A percentile compares a stretch with the other conserved stretches of the same genome.
Evolutionary conservation across 2,113 vertebrate species (phyloP).

Genomic region (Dromiciops gliroides): DNA sequence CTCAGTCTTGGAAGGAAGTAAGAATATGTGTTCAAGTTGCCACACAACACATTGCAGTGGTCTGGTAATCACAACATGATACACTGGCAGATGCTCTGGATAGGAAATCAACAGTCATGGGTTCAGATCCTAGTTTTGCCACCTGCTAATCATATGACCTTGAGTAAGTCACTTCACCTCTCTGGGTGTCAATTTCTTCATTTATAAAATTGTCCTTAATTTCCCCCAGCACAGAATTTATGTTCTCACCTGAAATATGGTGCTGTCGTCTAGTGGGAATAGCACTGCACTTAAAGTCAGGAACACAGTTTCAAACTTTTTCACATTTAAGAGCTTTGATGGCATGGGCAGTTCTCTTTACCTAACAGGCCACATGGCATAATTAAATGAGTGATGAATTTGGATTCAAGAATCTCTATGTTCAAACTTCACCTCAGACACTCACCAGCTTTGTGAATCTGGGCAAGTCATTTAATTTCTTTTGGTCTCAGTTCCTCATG

Average conservation of each 20-base stretch:
- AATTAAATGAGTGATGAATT: neutral
- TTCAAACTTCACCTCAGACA: neutral
- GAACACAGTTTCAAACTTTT: neutral
- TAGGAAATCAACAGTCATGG: neutral
- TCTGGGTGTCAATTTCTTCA: neutral
- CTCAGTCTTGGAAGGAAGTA: neutral
- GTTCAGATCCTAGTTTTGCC: neutral
- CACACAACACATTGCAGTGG: no score
- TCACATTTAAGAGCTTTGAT: neutral
- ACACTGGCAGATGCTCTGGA: neutral
- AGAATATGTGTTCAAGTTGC: neutral
- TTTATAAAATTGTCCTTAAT: neutral
- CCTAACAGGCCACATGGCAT: neutral
- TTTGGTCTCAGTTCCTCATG: neutral
- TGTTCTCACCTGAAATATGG: neutral
- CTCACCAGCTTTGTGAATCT: neutral
- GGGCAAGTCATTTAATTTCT: neutral
- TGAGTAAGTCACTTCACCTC: neutral
- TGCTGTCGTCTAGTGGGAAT: neutral
- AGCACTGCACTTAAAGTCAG: neutral
- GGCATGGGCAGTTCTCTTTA: neutral
- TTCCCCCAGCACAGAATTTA: neutral
- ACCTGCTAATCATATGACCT: neutral
- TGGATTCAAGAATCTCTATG: neutral
- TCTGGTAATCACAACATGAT: no score